Evolutionary conservation across 2,113 vertebrate genomes (phyloP).

Genomic region (Paedocypris sp.): DNA sequence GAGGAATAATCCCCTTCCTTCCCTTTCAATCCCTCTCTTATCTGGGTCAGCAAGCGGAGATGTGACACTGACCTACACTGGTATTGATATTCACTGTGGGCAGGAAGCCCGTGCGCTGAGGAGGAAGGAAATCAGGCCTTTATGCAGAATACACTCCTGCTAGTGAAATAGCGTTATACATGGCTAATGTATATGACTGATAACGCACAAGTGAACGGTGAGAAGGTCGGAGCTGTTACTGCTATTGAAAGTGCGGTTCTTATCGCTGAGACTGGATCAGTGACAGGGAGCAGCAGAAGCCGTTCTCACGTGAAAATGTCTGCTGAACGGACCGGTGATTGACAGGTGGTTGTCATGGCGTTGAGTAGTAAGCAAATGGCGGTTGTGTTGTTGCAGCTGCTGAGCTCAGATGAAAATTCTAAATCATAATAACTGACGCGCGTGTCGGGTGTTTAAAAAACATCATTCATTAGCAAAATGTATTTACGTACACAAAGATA

Average conservation of each 20-base stretch:
- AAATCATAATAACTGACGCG: neutral
- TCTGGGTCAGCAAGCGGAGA: slow-evolving; percentile 5
- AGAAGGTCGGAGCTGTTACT: no score
- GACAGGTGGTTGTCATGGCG: slow-evolving; percentile 15
- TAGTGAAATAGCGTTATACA: no score
- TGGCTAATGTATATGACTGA: no score
- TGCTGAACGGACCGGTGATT: neutral
- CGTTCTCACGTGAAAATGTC: neutral
- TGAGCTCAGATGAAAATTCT: slow-evolving; percentile 11
- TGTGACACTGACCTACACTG: no score
- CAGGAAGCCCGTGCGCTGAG: no score
- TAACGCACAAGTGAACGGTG: no score
- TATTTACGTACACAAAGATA: no score
- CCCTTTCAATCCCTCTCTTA: neutral
- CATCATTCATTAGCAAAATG: neutral
- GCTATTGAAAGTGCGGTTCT: no score
- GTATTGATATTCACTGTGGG: neutral
- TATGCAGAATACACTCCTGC: no score
- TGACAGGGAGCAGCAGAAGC: neutral
- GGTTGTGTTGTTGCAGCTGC: slow-evolving; percentile 17
- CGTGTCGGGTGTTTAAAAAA: neutral
- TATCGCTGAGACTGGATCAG: no score
- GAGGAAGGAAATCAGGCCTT: no score
- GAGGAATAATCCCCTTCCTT: slow-evolving; percentile 10
- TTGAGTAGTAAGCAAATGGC: slow-evolving; percentile 1